Evolutionary conservation across 1,140 invertebrate species (phyloP), one percentile per base, ranked within the genome.

Genomic region (Lordiphosa collinella): DNA sequence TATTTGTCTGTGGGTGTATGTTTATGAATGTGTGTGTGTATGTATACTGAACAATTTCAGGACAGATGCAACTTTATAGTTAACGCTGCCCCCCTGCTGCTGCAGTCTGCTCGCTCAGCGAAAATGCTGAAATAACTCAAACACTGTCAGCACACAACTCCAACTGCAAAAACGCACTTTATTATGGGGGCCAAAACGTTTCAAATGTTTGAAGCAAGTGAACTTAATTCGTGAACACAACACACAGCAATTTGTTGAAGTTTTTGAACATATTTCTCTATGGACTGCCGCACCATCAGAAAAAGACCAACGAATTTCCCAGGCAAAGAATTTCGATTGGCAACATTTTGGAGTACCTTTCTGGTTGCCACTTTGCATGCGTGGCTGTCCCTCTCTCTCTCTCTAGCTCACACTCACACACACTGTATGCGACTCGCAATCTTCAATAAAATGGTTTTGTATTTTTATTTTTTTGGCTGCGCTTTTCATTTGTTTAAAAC

Each of bases 401-500:
- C 11, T n/a, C 31, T 38, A 22, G 22, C 12, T 37, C 12, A 2
- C 11, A 8, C 29, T 59, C 37, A 6, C 59, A 2, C 16, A 44
- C 35, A n/a, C 34, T 65, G 60, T 69, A 59, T 59, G 76, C 61
- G 35, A 58, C 62, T 82, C 66, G 71, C 76, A 80, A 80, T 80
- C 76, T 80, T 80, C 76, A 80, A 80, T 80, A 80, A 80, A 80
- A 80, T 57, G 60, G 76, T 82, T 80, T 29, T 82, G 71, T 49
- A 50, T 66, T 80, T 76, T 76, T 66, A 66, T 76, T 79, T 76
- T 76, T 62, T 69, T 66, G 71, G 66, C 61, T 82, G 64, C 78
- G 62, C 71, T 80, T 76, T 80, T 62, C 76, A 80, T 80, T 80
- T 80, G 76, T 84, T 80, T 80, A 82, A 80, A 80, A 72, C 76